Percentiles rank a stretch among this genome's conserved stretches.
These are phyloP conservation scores for Phrixothrix hirtus DNA, from an alignment of 2,888 invertebrate genomes.

Conservation along the genomic window DNA sequence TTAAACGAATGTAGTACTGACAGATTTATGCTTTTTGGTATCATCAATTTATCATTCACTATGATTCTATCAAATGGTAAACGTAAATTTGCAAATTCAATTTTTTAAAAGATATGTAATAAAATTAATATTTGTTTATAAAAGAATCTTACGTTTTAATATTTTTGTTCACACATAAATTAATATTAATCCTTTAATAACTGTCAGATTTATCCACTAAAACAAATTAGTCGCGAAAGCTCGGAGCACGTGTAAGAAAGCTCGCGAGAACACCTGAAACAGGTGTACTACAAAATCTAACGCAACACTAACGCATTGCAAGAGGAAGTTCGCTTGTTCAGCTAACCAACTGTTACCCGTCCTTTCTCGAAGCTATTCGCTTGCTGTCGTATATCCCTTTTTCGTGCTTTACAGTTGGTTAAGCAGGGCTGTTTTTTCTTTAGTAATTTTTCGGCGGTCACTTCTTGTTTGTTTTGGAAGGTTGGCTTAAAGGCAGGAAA, in stretches of 20 bases:
- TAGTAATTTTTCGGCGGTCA: slow-evolving; percentile 6
- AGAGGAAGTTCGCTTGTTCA: slow-evolving; percentile 17
- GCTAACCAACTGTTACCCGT: slow-evolving; percentile 34
- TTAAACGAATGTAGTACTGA: neutral
- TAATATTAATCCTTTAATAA: no score
- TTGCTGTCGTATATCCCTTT: slow-evolving; percentile 24
- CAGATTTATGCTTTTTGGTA: neutral
- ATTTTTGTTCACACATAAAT: no score
- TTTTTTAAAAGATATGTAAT: no score
- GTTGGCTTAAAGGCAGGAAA: slow-evolving; percentile 11
- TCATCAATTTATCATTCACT: no score
- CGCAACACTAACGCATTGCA: slow-evolving; percentile 26
- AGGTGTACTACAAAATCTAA: slow-evolving; percentile 25
- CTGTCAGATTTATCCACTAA: slow-evolving; percentile 3
- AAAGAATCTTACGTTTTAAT: neutral
- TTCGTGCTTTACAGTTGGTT: slow-evolving; percentile 11
- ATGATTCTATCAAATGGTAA: no score
- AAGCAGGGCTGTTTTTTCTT: slow-evolving; percentile 6
- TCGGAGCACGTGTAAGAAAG: slow-evolving; percentile 21
- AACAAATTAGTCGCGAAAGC: slow-evolving; percentile 3
- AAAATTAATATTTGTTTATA: neutral
- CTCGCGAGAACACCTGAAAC: slow-evolving; percentile 18
- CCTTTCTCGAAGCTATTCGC: slow-evolving; percentile 29
- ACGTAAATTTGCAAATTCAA: no score
- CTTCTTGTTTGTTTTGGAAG: slow-evolving; percentile 3